Evolutionary conservation across 2,113 vertebrate genomes (phyloP), one percentile per base, ranked within the genome.

Genomic region (Redunca redunca): DNA sequence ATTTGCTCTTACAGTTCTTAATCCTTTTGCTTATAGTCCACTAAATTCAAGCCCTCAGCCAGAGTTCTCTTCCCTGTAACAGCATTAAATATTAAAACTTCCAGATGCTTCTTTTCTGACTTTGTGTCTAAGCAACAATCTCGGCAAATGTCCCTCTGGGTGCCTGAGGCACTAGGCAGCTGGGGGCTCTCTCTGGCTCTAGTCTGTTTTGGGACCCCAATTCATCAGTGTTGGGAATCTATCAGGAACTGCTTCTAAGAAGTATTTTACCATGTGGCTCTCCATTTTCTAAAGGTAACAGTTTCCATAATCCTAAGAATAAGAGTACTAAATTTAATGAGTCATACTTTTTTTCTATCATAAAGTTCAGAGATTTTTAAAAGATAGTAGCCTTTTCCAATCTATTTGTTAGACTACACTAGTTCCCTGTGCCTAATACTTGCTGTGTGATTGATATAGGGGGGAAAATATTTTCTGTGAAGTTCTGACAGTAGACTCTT

Each of bases 241-340:
- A 36, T 88, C 4, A 88, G 17, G 81, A 95, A 87, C 81, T 91
- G 88, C 88, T 96, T 98, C 95, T 95, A 95, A 95, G 92, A 80
- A 97, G 96, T 23, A 26, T 77, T 97, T 98, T 33, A 97, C 95
- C 97, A 91, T 77, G 94, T 62, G 60, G 95, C 33, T 89, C 92
- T 98, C 78, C 67, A 43, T 93, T 97, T 98, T 97, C 95, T 93
- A 98, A 97, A 98, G 48, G 58, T 77, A 92, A 95, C 43, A 2
- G 40, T 94, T 87, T 93, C 78, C 30, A 71, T n/a, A 93, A 80
- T 13, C 8, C 88, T 83, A 91, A 91, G 33, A 91, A 83, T 36
- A 96, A 85, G 62, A 88, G 23, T 50, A 28, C n/a, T 90, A 90
- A 77, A 81, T 94, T 88, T 84, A 89, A 43, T 82, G 55, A 96